Percentiles rank a stretch among this genome's conserved stretches.
phyloP scores from a whole-genome alignment of 2,888 invertebrate genomes.

The Troides aeacus region DNA sequence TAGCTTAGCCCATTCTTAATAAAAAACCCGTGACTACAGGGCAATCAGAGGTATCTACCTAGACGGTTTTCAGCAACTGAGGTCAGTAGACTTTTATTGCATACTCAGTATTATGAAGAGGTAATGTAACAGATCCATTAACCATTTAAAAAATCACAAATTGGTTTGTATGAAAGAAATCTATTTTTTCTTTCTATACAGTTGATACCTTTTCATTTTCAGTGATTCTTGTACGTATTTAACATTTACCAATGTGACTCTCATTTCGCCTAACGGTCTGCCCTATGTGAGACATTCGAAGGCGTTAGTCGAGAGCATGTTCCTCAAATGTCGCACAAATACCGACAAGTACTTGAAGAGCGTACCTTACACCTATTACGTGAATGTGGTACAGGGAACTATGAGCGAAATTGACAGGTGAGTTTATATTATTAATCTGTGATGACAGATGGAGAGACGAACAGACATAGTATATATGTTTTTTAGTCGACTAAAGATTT shows the following conservation, averaged over 20 bases:
- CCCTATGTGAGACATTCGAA: conserved; percentile 56
- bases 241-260: conserved; percentile 84
- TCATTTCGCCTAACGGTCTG: conserved; percentile 83
- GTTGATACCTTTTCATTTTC: conserved; percentile 32
- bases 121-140: too few species aligned
- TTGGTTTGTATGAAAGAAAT: neutral
- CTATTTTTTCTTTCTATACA: neutral
- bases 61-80: too few species aligned
- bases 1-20: too few species aligned
- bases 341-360: conserved; percentile 75
- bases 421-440: conserved; percentile 29
- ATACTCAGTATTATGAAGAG: too few species aligned
- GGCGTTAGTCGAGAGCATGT: conserved; percentile 64
- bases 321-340: conserved; percentile 68
- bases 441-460: neutral
- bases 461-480: neutral
- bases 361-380: conserved; percentile 82
- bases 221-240: conserved; percentile 70
- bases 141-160: neutral
- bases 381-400: conserved; percentile 81
- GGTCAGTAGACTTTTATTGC: too few species aligned
- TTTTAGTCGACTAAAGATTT: neutral
- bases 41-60: too few species aligned
- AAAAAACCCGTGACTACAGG: too few species aligned
- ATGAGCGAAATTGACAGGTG: conserved; percentile 80